Evolutionary conservation across 37 sponge, comb jelly and placozoan genomes (phyloP), one percentile per base, ranked within the genome.

Genomic region (Oscarella lobularis): DNA sequence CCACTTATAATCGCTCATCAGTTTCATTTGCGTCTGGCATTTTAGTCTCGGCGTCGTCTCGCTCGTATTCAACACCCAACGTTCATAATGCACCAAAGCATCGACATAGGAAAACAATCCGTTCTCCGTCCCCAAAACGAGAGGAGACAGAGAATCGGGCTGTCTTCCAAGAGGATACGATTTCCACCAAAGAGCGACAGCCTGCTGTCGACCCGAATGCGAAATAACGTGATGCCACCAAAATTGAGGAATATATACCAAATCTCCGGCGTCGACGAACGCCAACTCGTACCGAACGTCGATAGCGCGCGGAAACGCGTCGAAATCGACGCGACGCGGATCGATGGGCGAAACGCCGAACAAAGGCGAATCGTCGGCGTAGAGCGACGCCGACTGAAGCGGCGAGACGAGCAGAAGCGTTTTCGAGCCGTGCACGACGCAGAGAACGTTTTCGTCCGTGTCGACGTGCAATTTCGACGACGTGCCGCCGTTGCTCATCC

Each of bases 361-460:
- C 6, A 68, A 34, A 5, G 5, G 71, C 6, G 71, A 5, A 5
- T 68, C 71, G 33, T 68, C 71, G 5, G 71, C 71, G 31, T 68
- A 20, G 29, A 68, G 35, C 6, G 29, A 32, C 35, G 5, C 35
- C 4, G 29, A 29, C 5, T 68, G 33, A 32, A 29, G 6, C 6
- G 71, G 71, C 31, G 71, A 68, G 71, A 68, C 33, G 71, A 68
- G 71, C 5, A 68, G 29, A 5, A 68, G 29, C 5, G 6, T 14
- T 14, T 68, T 68, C 33, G n/a, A 5, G 29, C 71, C 71, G 29
- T 68, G 71, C 6, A 68, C 4, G 4, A 68, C 71, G 6, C n/a
- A 68, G n/a, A 68, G 71, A 4, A 68, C 33, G 29, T 68, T 68
- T 34, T 68, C 71, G 71, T 68, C 71, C 33, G 71, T 68, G 71